phyloP scores from a whole-genome alignment of 2,113 vertebrate species.

The Arothron firmamentum region DNA sequence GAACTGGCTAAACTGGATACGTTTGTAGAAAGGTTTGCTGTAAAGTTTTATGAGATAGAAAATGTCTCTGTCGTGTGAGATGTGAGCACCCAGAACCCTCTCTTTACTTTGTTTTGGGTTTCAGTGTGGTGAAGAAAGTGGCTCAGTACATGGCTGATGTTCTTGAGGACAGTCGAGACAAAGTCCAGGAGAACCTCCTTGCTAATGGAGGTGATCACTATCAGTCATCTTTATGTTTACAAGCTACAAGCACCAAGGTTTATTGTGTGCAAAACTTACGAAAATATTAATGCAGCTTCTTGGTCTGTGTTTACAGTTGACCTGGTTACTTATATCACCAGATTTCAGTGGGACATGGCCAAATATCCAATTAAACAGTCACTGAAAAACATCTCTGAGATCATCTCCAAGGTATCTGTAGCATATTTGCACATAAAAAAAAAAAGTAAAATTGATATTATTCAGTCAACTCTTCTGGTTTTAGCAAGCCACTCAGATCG shows the following conservation, averaged over 20 bases:
- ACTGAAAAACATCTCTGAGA: constrained; percentile 98
- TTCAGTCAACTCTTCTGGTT: constrained; percentile 11
- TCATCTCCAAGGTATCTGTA: constrained; percentile 87
- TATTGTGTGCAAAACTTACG: too few relatives aligned
- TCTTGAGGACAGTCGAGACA: constrained; percentile 95
- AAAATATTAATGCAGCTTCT: too few relatives aligned
- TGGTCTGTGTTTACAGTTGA: constrained; percentile 78
- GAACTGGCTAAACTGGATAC: constrained; percentile 94
- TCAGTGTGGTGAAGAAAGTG: constrained; percentile 95
- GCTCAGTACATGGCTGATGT: constrained; percentile 99
- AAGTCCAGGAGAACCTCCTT: constrained; percentile 97
- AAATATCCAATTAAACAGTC: constrained; percentile 99
- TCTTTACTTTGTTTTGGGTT: neutral
- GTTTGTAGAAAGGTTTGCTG: constrained; percentile 87
- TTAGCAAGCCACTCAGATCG: constrained; percentile 95
- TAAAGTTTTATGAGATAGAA: neutral
- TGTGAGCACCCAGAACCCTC: neutral
- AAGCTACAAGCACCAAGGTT: too few relatives aligned
- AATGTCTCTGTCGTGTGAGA: neutral
- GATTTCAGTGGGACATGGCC: constrained; percentile 99
- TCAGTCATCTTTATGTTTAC: neutral
- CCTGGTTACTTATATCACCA: constrained; percentile 93
- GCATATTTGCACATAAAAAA: neutral
- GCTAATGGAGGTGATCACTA: constrained; percentile 88
- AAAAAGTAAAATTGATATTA: neutral